phyloP scores from a whole-genome alignment of 2,797 vertebrate genomes.

The Trematomus bernacchii region DNA sequence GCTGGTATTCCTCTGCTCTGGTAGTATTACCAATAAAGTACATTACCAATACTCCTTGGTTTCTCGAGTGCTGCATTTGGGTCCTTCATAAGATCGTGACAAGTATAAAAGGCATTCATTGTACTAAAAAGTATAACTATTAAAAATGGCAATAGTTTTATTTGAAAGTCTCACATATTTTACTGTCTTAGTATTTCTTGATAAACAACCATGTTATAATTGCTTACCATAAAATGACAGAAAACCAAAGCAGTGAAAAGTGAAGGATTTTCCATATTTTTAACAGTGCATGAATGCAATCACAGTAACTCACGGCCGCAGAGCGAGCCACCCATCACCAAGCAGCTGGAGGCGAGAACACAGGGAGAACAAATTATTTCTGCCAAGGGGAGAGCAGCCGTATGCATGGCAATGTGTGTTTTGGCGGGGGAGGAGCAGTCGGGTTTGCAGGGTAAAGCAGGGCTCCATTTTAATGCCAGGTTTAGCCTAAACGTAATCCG shows the following conservation, averaged over 20 bases:
- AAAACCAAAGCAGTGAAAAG: not conserved
- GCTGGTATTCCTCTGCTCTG: too few species aligned
- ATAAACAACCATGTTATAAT: not conserved
- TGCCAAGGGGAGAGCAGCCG: constrained; percentile 15
- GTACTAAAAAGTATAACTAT: not conserved
- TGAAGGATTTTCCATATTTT: not conserved
- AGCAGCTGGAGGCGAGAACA: not conserved
- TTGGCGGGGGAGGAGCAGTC: not conserved
- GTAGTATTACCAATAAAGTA: too few species aligned
- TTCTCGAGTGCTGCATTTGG: too few species aligned
- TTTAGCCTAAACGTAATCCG: constrained; percentile 36
- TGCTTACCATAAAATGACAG: not conserved
- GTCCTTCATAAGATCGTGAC: too few species aligned
- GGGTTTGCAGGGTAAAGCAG: constrained; percentile 11
- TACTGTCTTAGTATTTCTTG: not conserved
- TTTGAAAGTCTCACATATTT: not conserved
- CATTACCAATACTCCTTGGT: too few species aligned
- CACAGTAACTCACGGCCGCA: not conserved
- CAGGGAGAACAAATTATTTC: constrained; percentile 15
- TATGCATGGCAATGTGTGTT: constrained; percentile 20
- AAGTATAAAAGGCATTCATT: not conserved
- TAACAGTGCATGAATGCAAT: not conserved
- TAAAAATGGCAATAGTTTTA: not conserved
- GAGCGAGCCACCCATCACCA: not conserved
- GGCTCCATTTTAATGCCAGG: constrained; percentile 38